Evolutionary conservation across 1,140 invertebrate species (phyloP).

Genomic region (Pseudomyrmex flavicornis): DNA sequence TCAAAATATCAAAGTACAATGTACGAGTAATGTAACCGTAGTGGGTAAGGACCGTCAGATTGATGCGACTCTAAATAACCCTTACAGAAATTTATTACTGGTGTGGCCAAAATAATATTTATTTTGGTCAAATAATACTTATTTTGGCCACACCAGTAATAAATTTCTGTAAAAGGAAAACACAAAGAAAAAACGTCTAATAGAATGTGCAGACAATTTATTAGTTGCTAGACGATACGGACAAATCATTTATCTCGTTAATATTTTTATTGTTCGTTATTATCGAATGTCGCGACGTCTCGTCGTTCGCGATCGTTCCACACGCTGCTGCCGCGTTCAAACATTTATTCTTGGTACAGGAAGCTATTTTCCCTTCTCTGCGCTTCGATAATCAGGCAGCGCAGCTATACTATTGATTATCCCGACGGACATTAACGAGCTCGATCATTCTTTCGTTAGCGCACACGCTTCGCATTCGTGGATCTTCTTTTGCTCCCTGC

Average conservation of each 20-base stretch:
- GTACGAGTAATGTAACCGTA: neutral
- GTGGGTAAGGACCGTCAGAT: too few species aligned
- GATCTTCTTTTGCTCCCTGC: constrained; percentile 45
- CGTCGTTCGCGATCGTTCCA: neutral
- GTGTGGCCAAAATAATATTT: too few species aligned
- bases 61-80: too few species aligned
- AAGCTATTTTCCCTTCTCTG: constrained; percentile 39
- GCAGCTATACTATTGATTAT: constrained; percentile 69
- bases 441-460: constrained; percentile 72
- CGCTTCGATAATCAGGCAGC: constrained; percentile 43
- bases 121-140: too few species aligned
- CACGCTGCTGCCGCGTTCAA: neutral
- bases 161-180: too few species aligned
- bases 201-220: too few species aligned
- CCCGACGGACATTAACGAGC: constrained; percentile 71
- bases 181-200: too few species aligned
- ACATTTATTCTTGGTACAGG: constrained; percentile 44
- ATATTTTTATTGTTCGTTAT: neutral
- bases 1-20: neutral
- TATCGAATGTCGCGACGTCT: neutral
- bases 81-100: too few species aligned
- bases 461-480: constrained; percentile 51
- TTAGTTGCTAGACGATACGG: neutral
- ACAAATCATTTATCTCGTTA: neutral
- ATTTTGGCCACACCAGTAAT: too few species aligned